These are phyloP conservation scores for Drosophila robusta DNA, from an alignment of 2,888 invertebrate species.

Conservation along the genomic window DNA sequence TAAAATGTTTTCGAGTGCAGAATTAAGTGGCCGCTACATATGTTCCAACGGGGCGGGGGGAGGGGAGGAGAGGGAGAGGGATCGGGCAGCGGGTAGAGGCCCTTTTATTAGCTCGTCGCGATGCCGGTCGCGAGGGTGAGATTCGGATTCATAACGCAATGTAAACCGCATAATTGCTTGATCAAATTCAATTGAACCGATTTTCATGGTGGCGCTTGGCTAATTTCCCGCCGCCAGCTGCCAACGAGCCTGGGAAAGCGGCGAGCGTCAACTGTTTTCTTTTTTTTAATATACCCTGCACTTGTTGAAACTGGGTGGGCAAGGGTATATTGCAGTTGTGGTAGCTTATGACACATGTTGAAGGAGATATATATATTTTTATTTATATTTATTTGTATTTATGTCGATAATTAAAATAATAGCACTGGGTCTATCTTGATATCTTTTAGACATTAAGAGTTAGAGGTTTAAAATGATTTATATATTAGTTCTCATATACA, in stretches of 20 bases:
- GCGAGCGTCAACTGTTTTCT: conserved; percentile 17
- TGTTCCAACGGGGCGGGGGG: not conserved
- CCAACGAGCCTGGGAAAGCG: conserved; percentile 57
- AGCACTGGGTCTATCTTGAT: too few relatives aligned
- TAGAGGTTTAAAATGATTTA: too few relatives aligned
- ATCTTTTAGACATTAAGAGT: too few relatives aligned
- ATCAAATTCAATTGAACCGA: conserved; percentile 51
- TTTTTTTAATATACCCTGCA: conserved; percentile 2
- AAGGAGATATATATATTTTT: too few relatives aligned
- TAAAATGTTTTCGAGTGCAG: conserved; percentile 57
- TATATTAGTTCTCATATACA: too few relatives aligned
- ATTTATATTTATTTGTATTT: too few relatives aligned
- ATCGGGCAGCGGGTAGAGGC: not conserved
- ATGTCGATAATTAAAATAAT: too few relatives aligned
- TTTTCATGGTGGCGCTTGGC: conserved; percentile 55
- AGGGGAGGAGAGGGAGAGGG: not conserved
- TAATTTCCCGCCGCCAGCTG: conserved; percentile 30
- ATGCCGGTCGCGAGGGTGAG: conserved; percentile 43
- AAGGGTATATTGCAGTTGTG: not conserved
- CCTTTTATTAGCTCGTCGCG: conserved; percentile 48
- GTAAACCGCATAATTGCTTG: conserved; percentile 54
- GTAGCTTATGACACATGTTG: too few relatives aligned
- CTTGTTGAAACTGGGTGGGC: not conserved
- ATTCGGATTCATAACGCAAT: conserved; percentile 2
- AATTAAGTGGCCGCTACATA: conserved; percentile 40